Evolutionary conservation across 2,113 vertebrate species (phyloP).

Genomic region (Rutilus rutilus): DNA sequence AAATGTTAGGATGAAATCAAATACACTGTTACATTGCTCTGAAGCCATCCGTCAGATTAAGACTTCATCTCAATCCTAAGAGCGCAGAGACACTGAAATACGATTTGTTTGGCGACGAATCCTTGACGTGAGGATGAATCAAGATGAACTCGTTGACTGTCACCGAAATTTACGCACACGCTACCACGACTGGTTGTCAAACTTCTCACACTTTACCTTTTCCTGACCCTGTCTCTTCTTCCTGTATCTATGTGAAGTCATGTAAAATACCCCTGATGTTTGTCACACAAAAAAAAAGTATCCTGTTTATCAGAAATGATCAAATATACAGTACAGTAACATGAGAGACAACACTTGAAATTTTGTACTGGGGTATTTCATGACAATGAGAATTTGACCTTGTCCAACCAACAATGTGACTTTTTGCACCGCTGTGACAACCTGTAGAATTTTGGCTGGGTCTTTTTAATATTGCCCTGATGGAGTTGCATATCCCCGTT

Average conservation of each 20-base stretch:
- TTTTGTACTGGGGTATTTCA: constrained; percentile 40
- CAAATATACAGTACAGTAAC: constrained; percentile 8
- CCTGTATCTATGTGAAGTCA: constrained; percentile 42
- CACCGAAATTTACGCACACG: constrained; percentile 25
- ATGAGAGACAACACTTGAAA: constrained; percentile 5
- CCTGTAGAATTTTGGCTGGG: constrained; percentile 27
- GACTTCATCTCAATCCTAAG: background rate
- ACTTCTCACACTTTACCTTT: constrained; percentile 20
- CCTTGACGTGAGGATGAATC: constrained; percentile 10
- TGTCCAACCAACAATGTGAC: background rate
- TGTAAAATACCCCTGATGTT: constrained; percentile 10
- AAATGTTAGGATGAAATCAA: constrained; percentile 19
- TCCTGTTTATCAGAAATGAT: background rate
- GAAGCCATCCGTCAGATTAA: background rate
- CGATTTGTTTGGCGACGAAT: background rate
- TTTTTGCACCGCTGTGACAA: background rate
- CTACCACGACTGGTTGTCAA: constrained; percentile 16
- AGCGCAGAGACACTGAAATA: background rate
- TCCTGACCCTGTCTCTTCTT: background rate
- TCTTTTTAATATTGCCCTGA: constrained; percentile 12
- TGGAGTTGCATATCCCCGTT: constrained; percentile 2
- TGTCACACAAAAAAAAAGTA: background rate
- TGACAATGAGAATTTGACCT: background rate
- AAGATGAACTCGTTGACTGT: background rate
- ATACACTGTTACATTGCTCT: background rate